A percentile compares a stretch with the other conserved stretches of the same genome.
These are phyloP conservation scores for Lochmaea capreae DNA, from an alignment of 2,888 invertebrate species.

Conservation along the genomic window DNA sequence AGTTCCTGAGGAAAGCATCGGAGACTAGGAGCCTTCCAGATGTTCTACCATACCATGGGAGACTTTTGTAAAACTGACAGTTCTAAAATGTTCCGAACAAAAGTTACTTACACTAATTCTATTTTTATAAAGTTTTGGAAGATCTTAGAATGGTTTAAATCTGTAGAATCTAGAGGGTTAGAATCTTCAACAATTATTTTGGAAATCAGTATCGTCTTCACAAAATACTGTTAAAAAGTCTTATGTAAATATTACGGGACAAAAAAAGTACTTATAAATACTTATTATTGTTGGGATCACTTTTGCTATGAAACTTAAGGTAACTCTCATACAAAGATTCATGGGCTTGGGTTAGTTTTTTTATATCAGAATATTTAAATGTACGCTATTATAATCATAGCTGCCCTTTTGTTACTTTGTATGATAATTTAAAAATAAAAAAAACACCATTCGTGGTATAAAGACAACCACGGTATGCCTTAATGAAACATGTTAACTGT, in stretches of 20 bases:
- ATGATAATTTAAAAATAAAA: constrained; percentile 42
- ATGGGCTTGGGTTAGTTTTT: constrained; percentile 54
- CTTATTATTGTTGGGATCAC: constrained; percentile 62
- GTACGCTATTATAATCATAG: constrained; percentile 51
- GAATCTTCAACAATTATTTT: constrained; percentile 49
- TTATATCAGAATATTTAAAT: constrained; percentile 52
- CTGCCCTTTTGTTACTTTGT: constrained; percentile 45
- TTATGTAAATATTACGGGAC: constrained; percentile 60
- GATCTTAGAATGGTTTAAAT: constrained; percentile 5
- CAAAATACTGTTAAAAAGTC: constrained; percentile 57
- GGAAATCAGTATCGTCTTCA: constrained; percentile 47
- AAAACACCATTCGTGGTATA: constrained; percentile 59
- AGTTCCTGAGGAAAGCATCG: too few species aligned
- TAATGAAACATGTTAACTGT: constrained; percentile 56
- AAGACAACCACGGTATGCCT: constrained; percentile 63
- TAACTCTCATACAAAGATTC: constrained; percentile 52
- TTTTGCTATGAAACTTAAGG: constrained; percentile 60
- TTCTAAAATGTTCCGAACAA: too few species aligned
- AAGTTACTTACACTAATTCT: too few species aligned
- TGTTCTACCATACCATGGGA: too few species aligned
- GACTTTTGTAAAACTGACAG: too few species aligned
- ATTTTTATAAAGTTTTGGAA: not conserved
- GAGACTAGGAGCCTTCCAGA: too few species aligned
- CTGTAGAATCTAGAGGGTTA: constrained; percentile 7
- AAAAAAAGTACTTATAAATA: constrained; percentile 59